Evolutionary conservation across 2,113 vertebrate species (phyloP), one percentile per base, ranked within the genome.

Genomic region (Thalassarche chlororhynchos): DNA sequence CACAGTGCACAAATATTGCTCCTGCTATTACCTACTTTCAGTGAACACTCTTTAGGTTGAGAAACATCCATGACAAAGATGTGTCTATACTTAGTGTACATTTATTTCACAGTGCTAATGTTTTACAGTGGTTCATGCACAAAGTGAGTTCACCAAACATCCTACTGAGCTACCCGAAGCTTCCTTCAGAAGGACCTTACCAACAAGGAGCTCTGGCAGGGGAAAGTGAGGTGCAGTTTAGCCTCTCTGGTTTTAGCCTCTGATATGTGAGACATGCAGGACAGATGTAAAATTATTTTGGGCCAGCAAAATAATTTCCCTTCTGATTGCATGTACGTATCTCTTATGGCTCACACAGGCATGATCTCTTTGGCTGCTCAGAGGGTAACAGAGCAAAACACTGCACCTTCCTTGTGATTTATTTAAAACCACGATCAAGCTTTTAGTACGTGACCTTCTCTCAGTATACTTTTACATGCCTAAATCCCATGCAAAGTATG

Each of bases 271-370:
- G 17, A 44, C 32, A 66, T 49, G 17, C 31, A 91, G 20, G 32
- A 57, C 8, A 68, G 40, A 74, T 14, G 8, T 40, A 49, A 91
- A 81, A 49, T 28, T 76, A 54, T 29, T 89, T 57, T 32, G 12
- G 13, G 12, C 8, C 28, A 49, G 46, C 8, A 82, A 60, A 90
- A 61, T 25, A 60, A 52, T 44, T 68, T 26, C 20, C 13, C 16
- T 55, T 78, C 34, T 2, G 6, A 72, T 13, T 69, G 42, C 34
- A 84, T 1, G 1, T 8, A 28, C 2, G 0, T 13, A 23, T 9
- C 32, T 57, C 32, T n/a, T 40, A 12, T 79, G n/a, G 26, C 31
- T 80, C 17, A 40, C n/a, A 49, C 8, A 58, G 25, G 15, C 32
- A 40, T 28, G 17, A 40, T 36, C 21, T 71, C 31, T 72, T 61